Evolutionary conservation across 1,140 invertebrate species (phyloP), one percentile per base, ranked within the genome.

Genomic region (Megalonaias nervosa): DNA sequence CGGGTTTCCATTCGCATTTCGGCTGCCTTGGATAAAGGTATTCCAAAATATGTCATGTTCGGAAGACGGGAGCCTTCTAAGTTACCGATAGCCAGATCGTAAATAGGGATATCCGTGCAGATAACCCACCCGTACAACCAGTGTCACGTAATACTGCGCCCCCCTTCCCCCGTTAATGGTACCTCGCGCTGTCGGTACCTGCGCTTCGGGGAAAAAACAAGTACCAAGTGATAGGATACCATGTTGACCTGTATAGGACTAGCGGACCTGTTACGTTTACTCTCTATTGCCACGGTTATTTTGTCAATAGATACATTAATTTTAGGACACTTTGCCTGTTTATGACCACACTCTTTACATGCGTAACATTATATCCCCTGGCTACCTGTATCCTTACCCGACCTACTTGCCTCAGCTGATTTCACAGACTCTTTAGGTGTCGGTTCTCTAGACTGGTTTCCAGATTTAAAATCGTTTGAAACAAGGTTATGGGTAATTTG

Each of bases 141-240:
- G 71, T 73, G 21, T 73, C 71, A 62, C 71, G 13, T 65, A 73
- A 31, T n/a, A 73, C 71, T 2, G 59, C 38, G 11, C 2, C 26
- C 26, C 0, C 17, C 9, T 6, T 19, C 21, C 5, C 1, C 19
- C 23, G n/a, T n/a, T 23, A 21, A 31, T 4, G 60, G 15, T 5
- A 17, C 67, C 67, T 56, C 17, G 1, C 2, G 5, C 2, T 21
- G 3, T 61, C 5, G 5, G 60, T 21, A 61, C 21, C 21, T 2
- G 17, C 3, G 17, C 5, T 19, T 61, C 26, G 2, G 4, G 26
- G 2, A 31, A 61, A 17, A 17, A 3, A 21, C 2, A 61, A 2
- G 26, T 31, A 31, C 26, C 26, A 31, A 31, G 26, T 31, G 26
- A 31, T 16, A 3, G 3, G 65, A 66, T 26, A 66, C 3, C 11